These are phyloP conservation scores for Taenaris catops DNA, from an alignment of 2,888 invertebrate genomes.

Conservation along the genomic window DNA sequence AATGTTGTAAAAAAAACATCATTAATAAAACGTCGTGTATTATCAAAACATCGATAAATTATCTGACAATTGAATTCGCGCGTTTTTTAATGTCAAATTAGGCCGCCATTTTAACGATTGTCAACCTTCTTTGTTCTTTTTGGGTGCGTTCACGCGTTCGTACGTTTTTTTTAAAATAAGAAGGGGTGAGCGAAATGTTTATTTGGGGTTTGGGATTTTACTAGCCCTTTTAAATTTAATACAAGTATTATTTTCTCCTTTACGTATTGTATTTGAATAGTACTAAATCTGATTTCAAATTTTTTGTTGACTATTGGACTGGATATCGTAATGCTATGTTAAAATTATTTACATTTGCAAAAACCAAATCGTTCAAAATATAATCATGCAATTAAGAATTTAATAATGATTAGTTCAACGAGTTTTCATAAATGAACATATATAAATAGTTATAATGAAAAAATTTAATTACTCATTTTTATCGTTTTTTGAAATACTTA, in stretches of 20 bases:
- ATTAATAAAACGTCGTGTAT: conserved; percentile 60
- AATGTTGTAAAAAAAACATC: conserved; percentile 48
- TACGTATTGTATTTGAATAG: too few species aligned
- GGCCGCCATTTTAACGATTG: conserved; percentile 62
- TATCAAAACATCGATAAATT: conserved; percentile 72
- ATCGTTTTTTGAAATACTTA: too few species aligned
- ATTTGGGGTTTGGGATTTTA: conserved; percentile 30
- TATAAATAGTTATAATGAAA: too few species aligned
- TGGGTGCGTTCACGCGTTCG: conserved; percentile 60
- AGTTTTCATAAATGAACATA: too few species aligned
- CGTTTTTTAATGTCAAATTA: conserved; percentile 75
- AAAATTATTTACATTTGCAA: too few species aligned
- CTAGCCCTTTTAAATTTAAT: conserved; percentile 5
- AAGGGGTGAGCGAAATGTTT: conserved; percentile 50
- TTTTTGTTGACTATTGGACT: too few species aligned
- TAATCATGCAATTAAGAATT: too few species aligned
- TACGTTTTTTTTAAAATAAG: conserved; percentile 39
- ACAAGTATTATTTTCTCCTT: conserved; percentile 9
- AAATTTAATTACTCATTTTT: too few species aligned
- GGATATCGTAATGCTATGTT: too few species aligned
- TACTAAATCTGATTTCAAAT: too few species aligned
- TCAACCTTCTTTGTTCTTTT: conserved; percentile 49
- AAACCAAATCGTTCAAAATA: too few species aligned
- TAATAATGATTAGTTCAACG: too few species aligned
- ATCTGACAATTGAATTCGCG: conserved; percentile 68